Conservation (phyloP, 2,888 invertebrate genomes). For the Nephrocerus scutellatus region DNA sequence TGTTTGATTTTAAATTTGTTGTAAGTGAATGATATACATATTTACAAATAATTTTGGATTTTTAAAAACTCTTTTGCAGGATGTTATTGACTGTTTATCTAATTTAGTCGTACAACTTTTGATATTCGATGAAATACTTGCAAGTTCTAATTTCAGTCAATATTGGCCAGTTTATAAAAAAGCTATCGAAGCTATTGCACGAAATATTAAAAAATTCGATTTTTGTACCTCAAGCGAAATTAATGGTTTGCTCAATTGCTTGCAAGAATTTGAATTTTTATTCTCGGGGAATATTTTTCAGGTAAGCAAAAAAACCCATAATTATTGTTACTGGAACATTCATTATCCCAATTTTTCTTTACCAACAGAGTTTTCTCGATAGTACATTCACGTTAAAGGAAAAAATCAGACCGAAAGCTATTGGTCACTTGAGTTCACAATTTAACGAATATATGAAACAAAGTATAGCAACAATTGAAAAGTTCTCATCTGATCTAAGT, state of each 20-base stretch:
- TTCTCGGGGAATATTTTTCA: slow-evolving; percentile 61
- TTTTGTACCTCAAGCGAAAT: slow-evolving; percentile 55
- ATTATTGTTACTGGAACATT: slow-evolving; percentile 4
- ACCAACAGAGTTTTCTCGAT: slow-evolving; percentile 33
- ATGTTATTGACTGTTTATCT: slow-evolving; percentile 53
- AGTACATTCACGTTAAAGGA: slow-evolving; percentile 31
- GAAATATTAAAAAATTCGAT: slow-evolving; percentile 55
- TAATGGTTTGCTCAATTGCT: slow-evolving; percentile 61
- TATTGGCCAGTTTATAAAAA: slow-evolving; percentile 76
- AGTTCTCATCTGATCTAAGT: slow-evolving; percentile 57
- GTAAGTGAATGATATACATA: slow-evolving; percentile 19
- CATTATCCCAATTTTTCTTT: too few species aligned
- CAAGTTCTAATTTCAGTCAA: slow-evolving; percentile 39
- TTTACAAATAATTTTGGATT: slow-evolving; percentile 6
- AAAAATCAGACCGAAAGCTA: slow-evolving; percentile 28
- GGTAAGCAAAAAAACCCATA: slow-evolving; percentile 38
- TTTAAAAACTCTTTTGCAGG: slow-evolving; percentile 27
- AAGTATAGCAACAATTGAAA: slow-evolving; percentile 35
- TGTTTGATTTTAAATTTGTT: slow-evolving; percentile 21
- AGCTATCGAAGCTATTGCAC: slow-evolving; percentile 61
- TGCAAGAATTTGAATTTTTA: slow-evolving; percentile 52
- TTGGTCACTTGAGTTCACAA: slow-evolving; percentile 36
- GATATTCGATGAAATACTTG: slow-evolving; percentile 49
- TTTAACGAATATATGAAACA: slow-evolving; percentile 36
- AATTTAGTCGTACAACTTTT: slow-evolving; percentile 60